A percentile compares a stretch with the other conserved stretches of the same genome.
Evolutionary conservation across 2,113 vertebrate species (phyloP).

Genomic region (Arizona elegans): DNA sequence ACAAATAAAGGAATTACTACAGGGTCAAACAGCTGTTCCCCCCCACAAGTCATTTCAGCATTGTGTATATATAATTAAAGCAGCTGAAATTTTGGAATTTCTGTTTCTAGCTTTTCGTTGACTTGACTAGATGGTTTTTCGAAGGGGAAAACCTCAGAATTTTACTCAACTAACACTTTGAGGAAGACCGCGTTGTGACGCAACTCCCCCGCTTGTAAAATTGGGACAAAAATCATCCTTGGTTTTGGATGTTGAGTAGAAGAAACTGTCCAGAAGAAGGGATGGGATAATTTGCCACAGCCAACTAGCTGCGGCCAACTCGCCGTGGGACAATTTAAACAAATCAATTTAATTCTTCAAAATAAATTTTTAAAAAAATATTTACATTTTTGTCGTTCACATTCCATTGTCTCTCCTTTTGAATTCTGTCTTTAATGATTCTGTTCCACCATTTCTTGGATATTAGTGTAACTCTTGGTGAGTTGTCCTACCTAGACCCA

Average conservation of each 20-base stretch:
- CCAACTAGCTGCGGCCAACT: not conserved
- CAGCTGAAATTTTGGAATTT: not conserved
- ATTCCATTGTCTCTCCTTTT: not conserved
- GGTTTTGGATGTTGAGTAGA: not conserved
- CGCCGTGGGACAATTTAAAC: not conserved
- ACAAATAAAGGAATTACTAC: not conserved
- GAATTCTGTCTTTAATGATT: not conserved
- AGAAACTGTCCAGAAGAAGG: not conserved
- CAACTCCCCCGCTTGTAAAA: not conserved
- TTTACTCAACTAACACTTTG: not conserved
- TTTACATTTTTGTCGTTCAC: not conserved
- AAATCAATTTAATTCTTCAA: not conserved
- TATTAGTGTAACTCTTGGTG: not conserved
- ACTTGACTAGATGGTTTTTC: not conserved
- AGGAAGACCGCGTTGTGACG: accelerated
- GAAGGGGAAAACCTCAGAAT: not conserved
- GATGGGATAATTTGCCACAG: not conserved
- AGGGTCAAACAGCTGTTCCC: not conserved
- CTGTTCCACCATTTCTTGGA: not conserved
- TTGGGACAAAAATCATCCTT: not conserved
- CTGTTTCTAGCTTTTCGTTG: no score
- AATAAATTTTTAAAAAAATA: not conserved
- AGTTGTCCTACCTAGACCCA: not conserved
- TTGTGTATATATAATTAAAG: no score
- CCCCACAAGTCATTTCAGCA: no score